Evolutionary conservation across 2,888 invertebrate genomes (phyloP).

Genomic region (Eristalinus sepulchralis): DNA sequence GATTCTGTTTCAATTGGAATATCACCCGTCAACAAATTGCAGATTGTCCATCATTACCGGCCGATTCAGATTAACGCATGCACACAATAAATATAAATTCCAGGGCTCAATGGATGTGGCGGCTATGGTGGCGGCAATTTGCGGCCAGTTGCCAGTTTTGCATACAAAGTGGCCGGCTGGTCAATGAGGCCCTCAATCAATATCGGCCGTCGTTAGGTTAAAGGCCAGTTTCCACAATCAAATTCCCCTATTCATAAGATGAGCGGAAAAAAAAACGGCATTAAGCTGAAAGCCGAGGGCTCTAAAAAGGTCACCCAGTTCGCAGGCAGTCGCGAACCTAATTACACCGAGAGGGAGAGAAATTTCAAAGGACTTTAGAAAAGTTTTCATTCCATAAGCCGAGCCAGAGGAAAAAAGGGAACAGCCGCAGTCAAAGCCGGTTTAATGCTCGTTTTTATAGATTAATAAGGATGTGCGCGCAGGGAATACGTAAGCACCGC

Average conservation of each 20-base stretch:
- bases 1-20: not conserved
- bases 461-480: slow-evolving; percentile 24
- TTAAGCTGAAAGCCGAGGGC: not conserved
- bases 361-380: not conserved
- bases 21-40: slow-evolving; percentile 28
- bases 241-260: not conserved
- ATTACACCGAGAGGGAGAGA: not conserved
- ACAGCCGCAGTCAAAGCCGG: not conserved
- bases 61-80: slow-evolving; percentile 37
- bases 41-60: slow-evolving; percentile 35
- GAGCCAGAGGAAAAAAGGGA: not conserved
- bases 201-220: slow-evolving; percentile 1
- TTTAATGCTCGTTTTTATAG: slow-evolving; percentile 9
- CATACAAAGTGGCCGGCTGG: not conserved
- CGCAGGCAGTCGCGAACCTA: not conserved
- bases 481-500: not conserved
- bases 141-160: not conserved
- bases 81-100: not conserved
- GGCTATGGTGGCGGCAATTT: not conserved
- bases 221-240: slow-evolving; percentile 38
- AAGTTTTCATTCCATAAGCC: not conserved
- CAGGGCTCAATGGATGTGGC: not conserved
- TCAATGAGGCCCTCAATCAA: not conserved
- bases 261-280: not conserved
- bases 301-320: not conserved